phyloP scores from a whole-genome alignment of 2,113 vertebrate species.

The Galeopterus variegatus region DNA sequence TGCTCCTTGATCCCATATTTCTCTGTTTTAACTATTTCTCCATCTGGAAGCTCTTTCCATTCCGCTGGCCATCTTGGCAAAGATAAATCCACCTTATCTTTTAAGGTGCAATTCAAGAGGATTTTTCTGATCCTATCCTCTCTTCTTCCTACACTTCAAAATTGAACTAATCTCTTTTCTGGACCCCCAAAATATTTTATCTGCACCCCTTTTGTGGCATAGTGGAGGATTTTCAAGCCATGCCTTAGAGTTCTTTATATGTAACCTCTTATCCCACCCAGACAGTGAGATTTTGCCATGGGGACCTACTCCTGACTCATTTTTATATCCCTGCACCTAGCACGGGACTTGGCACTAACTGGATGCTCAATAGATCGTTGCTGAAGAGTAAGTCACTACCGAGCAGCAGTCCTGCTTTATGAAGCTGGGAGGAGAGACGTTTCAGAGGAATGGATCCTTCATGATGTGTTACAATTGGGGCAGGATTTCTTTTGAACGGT shows the following conservation, averaged over 20 bases:
- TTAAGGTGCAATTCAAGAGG: background rate
- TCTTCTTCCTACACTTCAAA: background rate
- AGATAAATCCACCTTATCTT: background rate
- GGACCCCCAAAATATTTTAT: background rate
- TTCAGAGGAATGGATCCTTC: background rate
- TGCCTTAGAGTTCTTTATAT: background rate
- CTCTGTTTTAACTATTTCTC: background rate
- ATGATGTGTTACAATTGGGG: background rate
- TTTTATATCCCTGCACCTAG: background rate
- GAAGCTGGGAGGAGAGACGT: background rate
- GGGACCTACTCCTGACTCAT: background rate
- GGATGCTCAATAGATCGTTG: background rate
- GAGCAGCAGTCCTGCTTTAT: background rate
- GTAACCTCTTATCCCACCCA: background rate
- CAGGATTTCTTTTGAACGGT: background rate
- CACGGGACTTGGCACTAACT: background rate
- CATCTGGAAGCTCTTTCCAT: background rate
- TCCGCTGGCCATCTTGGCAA: background rate
- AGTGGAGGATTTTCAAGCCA: background rate
- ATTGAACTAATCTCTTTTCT: background rate
- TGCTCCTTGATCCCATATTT: background rate
- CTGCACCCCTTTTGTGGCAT: background rate
- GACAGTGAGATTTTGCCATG: background rate
- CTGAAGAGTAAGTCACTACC: background rate
- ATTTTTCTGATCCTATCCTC: background rate